Conservation (phyloP, 2,888 invertebrate genomes). For the Hylaea fasciaria region DNA sequence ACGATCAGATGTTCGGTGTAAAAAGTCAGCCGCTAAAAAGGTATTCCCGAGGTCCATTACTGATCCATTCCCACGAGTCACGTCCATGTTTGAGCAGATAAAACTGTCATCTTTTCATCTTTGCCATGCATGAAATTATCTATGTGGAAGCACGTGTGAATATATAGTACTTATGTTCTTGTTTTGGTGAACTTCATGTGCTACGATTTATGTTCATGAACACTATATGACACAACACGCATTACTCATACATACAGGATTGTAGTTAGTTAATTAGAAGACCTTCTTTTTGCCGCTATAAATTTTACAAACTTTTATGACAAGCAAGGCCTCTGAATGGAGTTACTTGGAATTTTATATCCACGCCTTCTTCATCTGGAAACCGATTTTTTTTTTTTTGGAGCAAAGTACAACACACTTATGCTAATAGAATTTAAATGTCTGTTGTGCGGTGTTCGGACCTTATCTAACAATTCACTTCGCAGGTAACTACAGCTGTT, state of each 20-base stretch:
- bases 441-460: slow-evolving; percentile 52
- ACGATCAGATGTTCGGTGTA: slow-evolving; percentile 58
- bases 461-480: slow-evolving; percentile 72
- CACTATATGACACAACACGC: slow-evolving; percentile 78
- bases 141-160: slow-evolving; percentile 65
- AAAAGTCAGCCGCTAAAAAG: slow-evolving; percentile 52
- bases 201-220: slow-evolving; percentile 60
- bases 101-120: slow-evolving; percentile 56
- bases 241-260: slow-evolving; percentile 82
- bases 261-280: slow-evolving; percentile 67
- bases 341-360: slow-evolving; percentile 82
- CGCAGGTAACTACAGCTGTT: slow-evolving; percentile 95
- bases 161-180: slow-evolving; percentile 53
- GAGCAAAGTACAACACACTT: slow-evolving; percentile 47
- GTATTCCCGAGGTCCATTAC: slow-evolving; percentile 55
- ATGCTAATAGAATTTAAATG: slow-evolving; percentile 31
- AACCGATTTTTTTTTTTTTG: slow-evolving; percentile 48
- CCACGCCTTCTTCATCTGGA: slow-evolving; percentile 54
- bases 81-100: slow-evolving; percentile 55
- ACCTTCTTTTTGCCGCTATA: slow-evolving; percentile 63
- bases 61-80: slow-evolving; percentile 48
- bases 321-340: slow-evolving; percentile 85
- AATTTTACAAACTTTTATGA: slow-evolving; percentile 58
- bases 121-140: slow-evolving; percentile 65
- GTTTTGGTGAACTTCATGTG: slow-evolving; percentile 56